Evolutionary conservation across 2,888 invertebrate species (phyloP), one percentile per base, ranked within the genome.

Genomic region (Caenorhabditis imperialis): DNA sequence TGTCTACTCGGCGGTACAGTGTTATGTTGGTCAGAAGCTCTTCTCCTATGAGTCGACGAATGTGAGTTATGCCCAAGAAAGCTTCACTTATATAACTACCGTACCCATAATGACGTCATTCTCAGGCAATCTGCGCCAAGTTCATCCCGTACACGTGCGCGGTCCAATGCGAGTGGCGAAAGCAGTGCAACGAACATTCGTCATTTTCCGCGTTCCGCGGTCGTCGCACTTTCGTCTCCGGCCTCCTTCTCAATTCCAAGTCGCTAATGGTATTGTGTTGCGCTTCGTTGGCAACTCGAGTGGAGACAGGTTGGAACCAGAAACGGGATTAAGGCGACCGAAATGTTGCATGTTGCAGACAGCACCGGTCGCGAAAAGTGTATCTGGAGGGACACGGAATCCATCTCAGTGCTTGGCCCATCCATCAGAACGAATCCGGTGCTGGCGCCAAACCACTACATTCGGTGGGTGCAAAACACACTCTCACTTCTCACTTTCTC

Each of bases 1-100:
- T 8, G 65, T 54, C 12, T 65, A 74, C 20, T 63, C 80, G 20
- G 78, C 82, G 23, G 79, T 80, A 45, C 86, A 86, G 69, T 86
- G 86, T 71, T 85, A 85, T 57, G 77, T 87, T 50, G 86, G 86
- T 27, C 83, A 83, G 61, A 87, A 87, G 54, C 53, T 86, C n/a
- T 86, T 82, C 69, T 83, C 84, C 16, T 76, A 85, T 33, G 86
- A 87, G 57, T 79, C 77, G 7, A 87, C 85, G 40, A 83, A 81
- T 63, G 86, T 86, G 51, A 67, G 78, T 63, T n/a, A 16, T n/a
- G n/a, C n/a, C n/a, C n/a, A n/a, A n/a, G n/a, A n/a, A n/a, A n/a
- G n/a, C n/a, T n/a, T n/a, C n/a, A n/a, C n/a, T n/a, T n/a, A n/a
- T n/a, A n/a, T n/a, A n/a, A n/a, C n/a, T n/a, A 27, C 12, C 5